Conservation (phyloP, 2,797 vertebrate species). For the Staurois parvus region DNA sequence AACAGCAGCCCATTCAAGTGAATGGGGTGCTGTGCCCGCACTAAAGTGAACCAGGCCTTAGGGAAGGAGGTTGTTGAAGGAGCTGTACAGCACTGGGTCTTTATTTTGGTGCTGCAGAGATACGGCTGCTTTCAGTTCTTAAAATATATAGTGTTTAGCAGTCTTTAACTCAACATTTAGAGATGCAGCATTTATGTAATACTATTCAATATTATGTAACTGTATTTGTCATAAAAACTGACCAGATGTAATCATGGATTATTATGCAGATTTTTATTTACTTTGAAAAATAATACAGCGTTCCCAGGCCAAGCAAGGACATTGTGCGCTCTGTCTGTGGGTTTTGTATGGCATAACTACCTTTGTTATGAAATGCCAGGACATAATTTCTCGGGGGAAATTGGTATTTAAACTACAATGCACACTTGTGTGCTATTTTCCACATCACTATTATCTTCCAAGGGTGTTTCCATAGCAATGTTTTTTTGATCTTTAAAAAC, state of each 20-base stretch:
- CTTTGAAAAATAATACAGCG: not conserved
- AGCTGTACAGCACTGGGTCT: too few species aligned
- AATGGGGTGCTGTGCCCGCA: too few species aligned
- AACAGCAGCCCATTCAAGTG: too few species aligned
- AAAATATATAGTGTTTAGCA: too few species aligned
- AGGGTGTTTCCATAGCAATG: slow-evolving; percentile 35
- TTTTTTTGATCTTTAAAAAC: not conserved
- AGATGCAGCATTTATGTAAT: too few species aligned
- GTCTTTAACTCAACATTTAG: too few species aligned
- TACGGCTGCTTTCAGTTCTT: too few species aligned
- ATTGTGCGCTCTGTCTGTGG: not conserved
- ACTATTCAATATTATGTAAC: too few species aligned
- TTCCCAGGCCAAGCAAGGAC: not conserved
- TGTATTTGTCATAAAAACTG: not conserved
- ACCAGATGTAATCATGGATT: not conserved
- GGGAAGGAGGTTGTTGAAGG: too few species aligned
- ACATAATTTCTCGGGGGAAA: slow-evolving; percentile 14
- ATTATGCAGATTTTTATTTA: not conserved
- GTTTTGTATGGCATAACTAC: not conserved
- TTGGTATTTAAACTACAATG: slow-evolving; percentile 40
- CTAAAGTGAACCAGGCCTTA: too few species aligned
- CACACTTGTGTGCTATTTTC: slow-evolving; percentile 29
- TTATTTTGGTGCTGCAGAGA: too few species aligned
- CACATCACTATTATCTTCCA: slow-evolving; percentile 10
- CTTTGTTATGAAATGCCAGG: slow-evolving; percentile 22